A percentile compares a stretch with the other conserved stretches of the same genome.
phyloP scores from a whole-genome alignment of 2,888 invertebrate genomes.

The Ectropis crepuscularia region DNA sequence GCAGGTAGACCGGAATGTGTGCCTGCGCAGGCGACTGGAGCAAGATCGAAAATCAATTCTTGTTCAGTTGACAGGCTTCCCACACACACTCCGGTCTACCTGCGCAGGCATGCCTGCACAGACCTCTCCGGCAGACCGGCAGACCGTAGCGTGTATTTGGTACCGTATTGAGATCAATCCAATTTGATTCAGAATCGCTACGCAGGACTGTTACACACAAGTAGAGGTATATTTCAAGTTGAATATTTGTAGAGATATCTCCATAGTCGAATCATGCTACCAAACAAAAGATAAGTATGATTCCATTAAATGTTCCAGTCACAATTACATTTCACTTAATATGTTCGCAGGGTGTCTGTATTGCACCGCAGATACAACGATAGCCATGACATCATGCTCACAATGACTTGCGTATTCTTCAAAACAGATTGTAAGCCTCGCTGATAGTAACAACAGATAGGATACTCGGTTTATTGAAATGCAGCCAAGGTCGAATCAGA shows the following conservation, averaged over 20 bases:
- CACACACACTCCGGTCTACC: too few relatives aligned
- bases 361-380: background rate
- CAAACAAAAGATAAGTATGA: background rate
- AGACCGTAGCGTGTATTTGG: too few relatives aligned
- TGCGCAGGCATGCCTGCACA: too few relatives aligned
- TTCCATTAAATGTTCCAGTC: background rate
- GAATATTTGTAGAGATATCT: background rate
- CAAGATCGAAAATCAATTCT: too few relatives aligned
- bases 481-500: constrained; percentile 17
- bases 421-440: background rate
- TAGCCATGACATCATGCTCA: constrained; percentile 7
- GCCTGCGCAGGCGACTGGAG: too few relatives aligned
- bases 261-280: background rate
- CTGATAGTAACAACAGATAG: background rate
- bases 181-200: too few relatives aligned
- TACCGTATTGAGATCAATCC: too few relatives aligned
- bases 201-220: too few relatives aligned
- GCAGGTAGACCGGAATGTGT: too few relatives aligned
- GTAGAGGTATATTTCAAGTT: too few relatives aligned
- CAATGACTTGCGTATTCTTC: background rate
- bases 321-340: background rate
- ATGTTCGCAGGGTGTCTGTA: background rate
- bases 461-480: background rate
- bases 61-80: too few relatives aligned
- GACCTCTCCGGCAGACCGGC: too few relatives aligned